Conservation (phyloP, 2,888 invertebrate genomes). For the Tenthredo mesomela region DNA sequence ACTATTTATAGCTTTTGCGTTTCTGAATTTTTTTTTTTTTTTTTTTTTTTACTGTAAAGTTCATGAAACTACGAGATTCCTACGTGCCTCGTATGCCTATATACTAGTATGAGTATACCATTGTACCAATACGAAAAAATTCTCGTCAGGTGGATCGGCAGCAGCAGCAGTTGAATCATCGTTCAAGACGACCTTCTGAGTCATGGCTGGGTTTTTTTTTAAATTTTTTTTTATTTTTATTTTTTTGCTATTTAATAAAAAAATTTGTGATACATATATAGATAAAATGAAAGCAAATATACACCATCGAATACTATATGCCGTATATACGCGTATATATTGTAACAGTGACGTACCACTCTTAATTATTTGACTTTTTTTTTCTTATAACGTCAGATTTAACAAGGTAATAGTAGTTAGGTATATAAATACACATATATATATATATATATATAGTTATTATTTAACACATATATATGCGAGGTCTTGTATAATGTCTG, state of each 20-base stretch:
- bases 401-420: background rate
- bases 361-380: background rate
- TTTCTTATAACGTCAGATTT: background rate
- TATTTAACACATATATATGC: background rate
- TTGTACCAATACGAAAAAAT: constrained; percentile 3
- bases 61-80: background rate
- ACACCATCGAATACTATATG: background rate
- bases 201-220: background rate
- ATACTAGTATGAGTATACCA: background rate
- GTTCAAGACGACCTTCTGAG: constrained; percentile 21
- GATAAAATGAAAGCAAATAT: constrained; percentile 38
- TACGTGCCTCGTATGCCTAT: background rate
- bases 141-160: constrained; percentile 27
- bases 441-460: background rate
- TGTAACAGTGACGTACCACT: background rate
- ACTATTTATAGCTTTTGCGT: background rate
- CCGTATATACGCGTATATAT: background rate
- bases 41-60: background rate
- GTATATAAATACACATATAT: background rate
- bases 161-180: constrained; percentile 38
- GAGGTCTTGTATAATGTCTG: background rate
- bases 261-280: background rate
- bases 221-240: too few relatives aligned
- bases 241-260: background rate
- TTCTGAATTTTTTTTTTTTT: background rate